phyloP scores from a whole-genome alignment of 1,140 invertebrate genomes.

The Rhopalosiphum maidis region DNA sequence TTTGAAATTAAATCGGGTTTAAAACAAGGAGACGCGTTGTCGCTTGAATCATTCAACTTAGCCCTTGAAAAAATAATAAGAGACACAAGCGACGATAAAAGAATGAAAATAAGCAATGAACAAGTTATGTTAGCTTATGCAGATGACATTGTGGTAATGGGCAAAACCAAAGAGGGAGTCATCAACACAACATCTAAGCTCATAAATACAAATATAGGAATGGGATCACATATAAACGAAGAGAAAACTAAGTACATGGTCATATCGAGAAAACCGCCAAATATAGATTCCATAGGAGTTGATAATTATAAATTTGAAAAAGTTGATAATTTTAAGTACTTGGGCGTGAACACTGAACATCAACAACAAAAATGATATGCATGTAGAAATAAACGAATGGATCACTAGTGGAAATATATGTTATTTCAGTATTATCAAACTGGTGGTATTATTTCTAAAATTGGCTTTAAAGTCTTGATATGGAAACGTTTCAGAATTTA shows the following conservation, averaged over 20 bases:
- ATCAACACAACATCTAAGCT: background rate
- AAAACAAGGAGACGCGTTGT: background rate
- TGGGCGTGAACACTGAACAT: slow-evolving; percentile 25
- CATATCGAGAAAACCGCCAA: background rate
- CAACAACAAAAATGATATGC: slow-evolving; percentile 8
- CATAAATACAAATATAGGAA: slow-evolving; percentile 31
- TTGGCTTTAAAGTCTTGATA: too few relatives aligned
- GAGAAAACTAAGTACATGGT: slow-evolving; percentile 29
- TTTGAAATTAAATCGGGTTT: background rate
- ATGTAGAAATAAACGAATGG: slow-evolving; percentile 6
- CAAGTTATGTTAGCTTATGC: slow-evolving; percentile 39
- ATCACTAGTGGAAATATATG: slow-evolving; percentile 23
- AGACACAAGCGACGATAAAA: background rate
- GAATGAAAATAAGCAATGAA: background rate
- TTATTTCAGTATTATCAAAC: slow-evolving; percentile 31
- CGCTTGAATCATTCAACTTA: background rate
- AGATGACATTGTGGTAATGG: slow-evolving; percentile 53
- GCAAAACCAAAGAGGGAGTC: slow-evolving; percentile 27
- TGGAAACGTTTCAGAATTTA: too few relatives aligned
- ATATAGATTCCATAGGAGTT: background rate
- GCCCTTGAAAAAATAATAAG: slow-evolving; percentile 32
- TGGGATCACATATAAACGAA: slow-evolving; percentile 31
- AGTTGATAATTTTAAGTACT: slow-evolving; percentile 26
- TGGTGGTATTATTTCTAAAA: background rate
- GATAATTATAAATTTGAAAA: slow-evolving; percentile 27